Evolutionary conservation across 2,113 vertebrate species (phyloP), one percentile per base, ranked within the genome.

Genomic region (Conger conger): DNA sequence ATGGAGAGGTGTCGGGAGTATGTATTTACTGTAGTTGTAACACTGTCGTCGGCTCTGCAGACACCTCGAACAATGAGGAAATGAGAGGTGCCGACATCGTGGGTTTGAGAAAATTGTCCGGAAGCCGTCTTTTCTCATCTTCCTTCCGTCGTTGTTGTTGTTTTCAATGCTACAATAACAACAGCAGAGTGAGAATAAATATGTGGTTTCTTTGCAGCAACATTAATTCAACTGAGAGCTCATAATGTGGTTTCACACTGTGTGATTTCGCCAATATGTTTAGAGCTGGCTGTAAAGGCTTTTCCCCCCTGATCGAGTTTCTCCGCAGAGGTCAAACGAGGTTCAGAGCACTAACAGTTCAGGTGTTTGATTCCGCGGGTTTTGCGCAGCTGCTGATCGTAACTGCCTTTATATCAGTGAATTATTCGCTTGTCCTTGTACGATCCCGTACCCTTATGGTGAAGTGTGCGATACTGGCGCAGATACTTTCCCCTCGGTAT

Each of bases 221-320:
- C 78, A 79, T 79, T 79, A 79, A 42, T 79, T 79, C 37, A 20
- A 79, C 36, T 27, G 78, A 79, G 23, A 38, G 36, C 78, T 79
- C 78, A 42, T 79, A 38, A 79, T 42, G 78, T 20, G 18, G 36
- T 79, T 79, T 79, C 78, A 79, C 38, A 20, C 36, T 42, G 6
- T 27, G 36, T 42, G 78, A 42, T 38, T 42, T 23, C 78, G 8
- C 40, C 36, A 79, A 79, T 42, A 38, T 79, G 40, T 79, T 79
- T 79, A 79, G 11, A 17, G 78, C 33, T 38, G 18, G 38, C 78
- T 27, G 36, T 27, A 79, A 27, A 79, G 36, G 16, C 18, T 79
- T 9, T 79, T 79, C 38, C 78, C 78, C 42, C 78, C 38, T 79
- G 78, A 79, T 9, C 20, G 38, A 27, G 38, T 42, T 79, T 23